Evolutionary conservation across 2,888 invertebrate species (phyloP).

Genomic region (Patella pellucida): DNA sequence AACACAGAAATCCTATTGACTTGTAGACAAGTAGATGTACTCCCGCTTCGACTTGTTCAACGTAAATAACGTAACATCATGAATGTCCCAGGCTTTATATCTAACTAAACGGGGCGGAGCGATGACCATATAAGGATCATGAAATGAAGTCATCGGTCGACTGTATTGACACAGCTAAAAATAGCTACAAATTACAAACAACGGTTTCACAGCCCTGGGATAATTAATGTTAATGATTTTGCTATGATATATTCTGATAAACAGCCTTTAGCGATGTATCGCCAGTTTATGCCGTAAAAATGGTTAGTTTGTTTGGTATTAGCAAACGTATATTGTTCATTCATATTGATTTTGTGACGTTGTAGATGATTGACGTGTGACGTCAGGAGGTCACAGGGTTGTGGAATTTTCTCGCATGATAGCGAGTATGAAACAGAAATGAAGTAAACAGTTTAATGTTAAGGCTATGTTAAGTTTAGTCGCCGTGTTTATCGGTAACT

Average conservation of each 20-base stretch:
- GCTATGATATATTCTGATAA: no score
- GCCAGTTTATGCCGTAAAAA: no score
- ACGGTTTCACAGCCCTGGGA: no score
- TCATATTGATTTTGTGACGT: not conserved
- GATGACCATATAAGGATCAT: slow-evolving; percentile 1
- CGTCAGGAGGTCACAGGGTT: slow-evolving; percentile 3
- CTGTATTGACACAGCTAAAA: not conserved
- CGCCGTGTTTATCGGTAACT: slow-evolving; percentile 1
- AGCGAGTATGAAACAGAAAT: not conserved
- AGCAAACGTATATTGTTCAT: not conserved
- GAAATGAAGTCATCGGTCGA: slow-evolving; percentile 6
- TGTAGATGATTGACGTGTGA: not conserved
- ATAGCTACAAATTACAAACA: no score
- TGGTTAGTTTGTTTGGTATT: no score
- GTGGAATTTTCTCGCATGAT: slow-evolving; percentile 1
- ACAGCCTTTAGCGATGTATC: no score
- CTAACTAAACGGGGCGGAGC: not conserved
- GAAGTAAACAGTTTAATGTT: not conserved
- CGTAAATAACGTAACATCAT: slow-evolving; percentile 5
- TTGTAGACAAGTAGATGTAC: not conserved
- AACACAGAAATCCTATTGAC: not conserved
- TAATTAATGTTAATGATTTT: no score
- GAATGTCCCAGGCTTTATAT: not conserved
- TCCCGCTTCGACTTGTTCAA: not conserved
- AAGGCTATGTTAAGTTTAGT: not conserved